Percentiles rank a stretch among this genome's conserved stretches.
phyloP scores from a whole-genome alignment of 1,140 invertebrate species.

The Bombus ignitus region DNA sequence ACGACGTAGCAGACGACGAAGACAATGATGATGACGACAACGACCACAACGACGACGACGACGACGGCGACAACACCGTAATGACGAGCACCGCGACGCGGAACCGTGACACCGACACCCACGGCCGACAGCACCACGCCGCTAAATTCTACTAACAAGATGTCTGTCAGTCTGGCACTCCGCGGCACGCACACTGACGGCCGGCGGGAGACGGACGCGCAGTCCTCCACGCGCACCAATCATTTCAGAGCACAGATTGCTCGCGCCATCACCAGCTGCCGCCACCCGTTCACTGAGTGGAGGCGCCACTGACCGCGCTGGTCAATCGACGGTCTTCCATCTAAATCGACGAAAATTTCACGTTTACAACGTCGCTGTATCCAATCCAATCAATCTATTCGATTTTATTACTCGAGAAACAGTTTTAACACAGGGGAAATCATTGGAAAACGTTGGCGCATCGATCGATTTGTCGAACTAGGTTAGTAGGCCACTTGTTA shows the following conservation, averaged over 20 bases:
- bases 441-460: too few species aligned
- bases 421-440: neutral
- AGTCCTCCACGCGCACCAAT: constrained; percentile 73
- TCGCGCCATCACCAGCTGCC: constrained; percentile 52
- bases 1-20: neutral
- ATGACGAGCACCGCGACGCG: constrained; percentile 69
- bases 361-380: too few species aligned
- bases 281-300: constrained; percentile 32
- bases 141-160: constrained; percentile 81
- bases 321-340: neutral
- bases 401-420: neutral
- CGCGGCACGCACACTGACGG: constrained; percentile 76
- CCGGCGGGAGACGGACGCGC: constrained; percentile 66
- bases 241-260: constrained; percentile 65
- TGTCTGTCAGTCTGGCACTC: constrained; percentile 75
- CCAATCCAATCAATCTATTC: neutral
- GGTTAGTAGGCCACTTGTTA: constrained; percentile 6
- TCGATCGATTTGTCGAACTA: neutral
- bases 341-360: neutral
- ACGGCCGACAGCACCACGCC: constrained; percentile 75
- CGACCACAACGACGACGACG: neutral
- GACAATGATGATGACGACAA: neutral
- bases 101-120: constrained; percentile 72
- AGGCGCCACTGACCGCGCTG: constrained; percentile 1
- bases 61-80: constrained; percentile 46